Percentiles rank a stretch among this genome's conserved stretches.
Conservation (phyloP, 2,113 vertebrate species). For the Equus przewalskii region DNA sequence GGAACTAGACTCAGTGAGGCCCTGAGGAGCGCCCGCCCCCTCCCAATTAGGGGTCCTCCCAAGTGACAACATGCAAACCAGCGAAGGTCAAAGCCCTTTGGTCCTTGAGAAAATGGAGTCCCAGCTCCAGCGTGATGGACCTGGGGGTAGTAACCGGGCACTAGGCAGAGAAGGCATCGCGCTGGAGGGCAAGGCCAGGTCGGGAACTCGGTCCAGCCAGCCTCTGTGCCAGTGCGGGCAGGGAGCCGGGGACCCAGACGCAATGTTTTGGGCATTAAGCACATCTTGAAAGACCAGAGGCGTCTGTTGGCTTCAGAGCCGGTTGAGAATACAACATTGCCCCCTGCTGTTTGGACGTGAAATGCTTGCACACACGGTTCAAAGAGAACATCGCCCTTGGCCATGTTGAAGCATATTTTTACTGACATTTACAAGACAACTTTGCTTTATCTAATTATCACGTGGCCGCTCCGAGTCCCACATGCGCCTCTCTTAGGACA, state of each 20-base stretch:
- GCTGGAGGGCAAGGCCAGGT: not conserved
- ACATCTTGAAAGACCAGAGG: not conserved
- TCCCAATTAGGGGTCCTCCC: not conserved
- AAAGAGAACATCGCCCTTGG: not conserved
- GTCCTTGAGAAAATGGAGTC: not conserved
- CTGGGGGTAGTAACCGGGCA: not conserved
- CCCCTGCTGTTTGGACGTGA: conserved; percentile 56
- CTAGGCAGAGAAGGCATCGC: not conserved
- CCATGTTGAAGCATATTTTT: not conserved
- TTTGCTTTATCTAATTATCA: not conserved
- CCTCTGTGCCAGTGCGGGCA: not conserved
- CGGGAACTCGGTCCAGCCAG: not conserved
- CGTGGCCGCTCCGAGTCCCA: not conserved
- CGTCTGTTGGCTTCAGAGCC: not conserved
- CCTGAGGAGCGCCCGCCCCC: not conserved
- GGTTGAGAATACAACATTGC: conserved; percentile 17
- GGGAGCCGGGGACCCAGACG: not conserved
- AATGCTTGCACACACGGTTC: not conserved
- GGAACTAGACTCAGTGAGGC: not conserved
- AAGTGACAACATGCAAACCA: not conserved
- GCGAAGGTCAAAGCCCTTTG: conserved; percentile 19
- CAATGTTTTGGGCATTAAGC: not conserved
- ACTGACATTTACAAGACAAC: not conserved
- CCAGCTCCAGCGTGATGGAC: not conserved
- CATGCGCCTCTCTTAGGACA: not conserved